phyloP scores from a whole-genome alignment of 2,113 vertebrate species.

The Pomatorhinus ruficollis region DNA sequence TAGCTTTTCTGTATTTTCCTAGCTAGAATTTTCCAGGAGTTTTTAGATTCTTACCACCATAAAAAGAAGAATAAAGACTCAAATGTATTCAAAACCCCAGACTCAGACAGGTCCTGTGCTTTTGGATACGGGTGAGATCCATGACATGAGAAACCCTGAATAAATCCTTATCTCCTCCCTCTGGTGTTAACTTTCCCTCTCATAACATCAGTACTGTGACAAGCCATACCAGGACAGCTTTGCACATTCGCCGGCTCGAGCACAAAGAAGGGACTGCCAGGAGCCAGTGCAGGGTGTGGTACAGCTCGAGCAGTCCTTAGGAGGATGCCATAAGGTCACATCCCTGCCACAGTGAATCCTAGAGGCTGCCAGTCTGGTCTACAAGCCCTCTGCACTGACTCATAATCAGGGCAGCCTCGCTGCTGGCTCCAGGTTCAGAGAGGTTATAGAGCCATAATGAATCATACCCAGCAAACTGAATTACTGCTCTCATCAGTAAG shows the following conservation, averaged over 20 bases:
- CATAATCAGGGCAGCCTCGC: conserved; percentile 25
- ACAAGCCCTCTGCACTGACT: background rate
- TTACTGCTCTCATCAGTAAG: conserved; percentile 42
- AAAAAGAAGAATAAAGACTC: background rate
- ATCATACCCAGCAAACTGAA: conserved; percentile 54
- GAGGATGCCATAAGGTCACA: background rate
- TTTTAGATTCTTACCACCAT: background rate
- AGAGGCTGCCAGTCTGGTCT: conserved; percentile 13
- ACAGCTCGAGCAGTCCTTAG: background rate
- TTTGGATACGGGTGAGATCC: background rate
- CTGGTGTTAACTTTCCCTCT: background rate
- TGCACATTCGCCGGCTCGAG: background rate
- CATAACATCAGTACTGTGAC: background rate
- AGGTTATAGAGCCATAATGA: conserved; percentile 51
- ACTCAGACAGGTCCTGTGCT: rapidly evolving
- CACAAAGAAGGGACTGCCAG: background rate
- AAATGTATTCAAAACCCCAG: background rate
- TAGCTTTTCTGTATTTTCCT: background rate
- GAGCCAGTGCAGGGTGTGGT: background rate
- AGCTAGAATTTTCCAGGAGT: background rate
- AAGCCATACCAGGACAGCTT: background rate
- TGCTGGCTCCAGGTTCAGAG: conserved; percentile 44
- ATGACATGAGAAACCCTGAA: background rate
- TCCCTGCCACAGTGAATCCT: conserved; percentile 29
- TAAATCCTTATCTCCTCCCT: background rate